These are phyloP conservation scores for Sparus aurata DNA, from an alignment of 2,797 vertebrate genomes.

Conservation along the genomic window DNA sequence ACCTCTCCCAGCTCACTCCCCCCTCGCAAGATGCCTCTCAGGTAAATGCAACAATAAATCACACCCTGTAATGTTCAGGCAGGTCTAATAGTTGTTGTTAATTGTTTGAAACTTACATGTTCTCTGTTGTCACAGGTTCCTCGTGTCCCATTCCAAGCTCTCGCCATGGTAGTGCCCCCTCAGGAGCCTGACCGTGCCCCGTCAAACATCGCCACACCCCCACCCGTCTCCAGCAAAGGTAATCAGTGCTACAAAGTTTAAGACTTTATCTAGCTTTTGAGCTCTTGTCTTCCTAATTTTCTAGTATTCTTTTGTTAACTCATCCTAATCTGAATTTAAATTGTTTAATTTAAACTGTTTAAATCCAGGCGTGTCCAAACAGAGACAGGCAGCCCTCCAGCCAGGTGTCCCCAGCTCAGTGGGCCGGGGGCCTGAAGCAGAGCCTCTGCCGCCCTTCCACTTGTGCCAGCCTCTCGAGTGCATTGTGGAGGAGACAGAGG, in stretches of 20 bases:
- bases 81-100: neutral
- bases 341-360: too few species aligned
- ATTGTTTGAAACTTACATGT: slow-evolving; percentile 12
- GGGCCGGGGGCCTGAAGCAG: slow-evolving; percentile 88
- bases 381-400: slow-evolving; percentile 96
- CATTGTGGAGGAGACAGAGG: slow-evolving; percentile 99
- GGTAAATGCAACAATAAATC: slow-evolving; percentile 80
- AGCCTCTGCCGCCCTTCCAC: slow-evolving; percentile 96
- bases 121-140: slow-evolving; percentile 88
- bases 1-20: slow-evolving; percentile 95
- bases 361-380: slow-evolving; percentile 93
- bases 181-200: slow-evolving; percentile 97
- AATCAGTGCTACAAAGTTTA: slow-evolving; percentile 40
- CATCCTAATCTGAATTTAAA: neutral
- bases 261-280: neutral
- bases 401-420: slow-evolving; percentile 89
- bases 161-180: slow-evolving; percentile 98
- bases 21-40: slow-evolving; percentile 98
- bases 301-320: neutral
- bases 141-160: slow-evolving; percentile 97
- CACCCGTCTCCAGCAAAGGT: slow-evolving; percentile 95
- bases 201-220: slow-evolving; percentile 90
- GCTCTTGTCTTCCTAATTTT: neutral
- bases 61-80: neutral
- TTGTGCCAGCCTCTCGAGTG: slow-evolving; percentile 98